Evolutionary conservation across 2,888 invertebrate genomes (phyloP), one percentile per base, ranked within the genome.

Genomic region (Pollenia amentaria): DNA sequence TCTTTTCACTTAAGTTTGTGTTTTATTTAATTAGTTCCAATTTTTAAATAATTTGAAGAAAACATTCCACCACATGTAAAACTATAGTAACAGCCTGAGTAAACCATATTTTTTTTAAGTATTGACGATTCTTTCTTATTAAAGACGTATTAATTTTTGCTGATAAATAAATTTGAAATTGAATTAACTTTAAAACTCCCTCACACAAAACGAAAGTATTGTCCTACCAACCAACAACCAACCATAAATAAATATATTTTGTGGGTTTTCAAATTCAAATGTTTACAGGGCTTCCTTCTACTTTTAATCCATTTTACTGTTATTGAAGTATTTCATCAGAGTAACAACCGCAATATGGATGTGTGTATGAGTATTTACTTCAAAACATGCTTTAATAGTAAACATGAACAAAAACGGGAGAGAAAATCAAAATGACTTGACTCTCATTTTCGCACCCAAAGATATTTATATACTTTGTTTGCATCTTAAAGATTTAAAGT

Each of bases 281-380:
- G 51, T 48, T 84, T 73, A 72, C 60, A 72, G 77, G 65, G 55
- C 48, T 73, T 69, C 14, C 21, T 40, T 21, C 44, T 62, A 46
- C 46, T 65, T 60, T 73, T 73, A 73, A 84, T 84, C 67, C 78
- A 79, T 75, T 79, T 78, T 72, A 67, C 78, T 78, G 29, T 78
- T 78, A 65, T 57, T 78, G 72, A 76, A 84, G 78, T 62, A 78
- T 84, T 84, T 84, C 65, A 79, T 79, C 73, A 73, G 29, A 29
- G 78, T 75, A 84, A 62, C 78, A 73, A 84, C 78, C 84, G 79
- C 84, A 79, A 84, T 73, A 67, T 67, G 12, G 29, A 6, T 72
- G 16, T 46, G 64, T 64, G 53, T 55, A 72, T 38, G 44, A 72
- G 38, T 72, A 73, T 73, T 79, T 72, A 18, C 67, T 75, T 75